Conservation (phyloP, 1,140 invertebrate genomes). For the Papilio dardanus region DNA sequence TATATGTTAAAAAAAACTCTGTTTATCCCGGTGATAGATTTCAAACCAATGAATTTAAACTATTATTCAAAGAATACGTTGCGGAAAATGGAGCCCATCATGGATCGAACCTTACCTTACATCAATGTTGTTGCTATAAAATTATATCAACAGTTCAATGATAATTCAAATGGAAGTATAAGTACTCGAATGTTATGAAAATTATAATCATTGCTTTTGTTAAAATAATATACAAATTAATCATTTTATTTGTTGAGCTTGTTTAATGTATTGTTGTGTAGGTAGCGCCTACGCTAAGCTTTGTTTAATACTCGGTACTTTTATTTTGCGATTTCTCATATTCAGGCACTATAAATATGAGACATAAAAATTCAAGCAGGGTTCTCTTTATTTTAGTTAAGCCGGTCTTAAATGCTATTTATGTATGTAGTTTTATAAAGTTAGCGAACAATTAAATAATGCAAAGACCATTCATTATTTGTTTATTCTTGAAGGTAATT, state of each 20-base stretch:
- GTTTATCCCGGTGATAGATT: not conserved
- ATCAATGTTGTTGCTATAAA: too few relatives aligned
- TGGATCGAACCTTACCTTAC: too few relatives aligned
- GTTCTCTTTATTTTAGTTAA: not conserved
- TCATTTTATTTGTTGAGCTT: not conserved
- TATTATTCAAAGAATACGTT: too few relatives aligned
- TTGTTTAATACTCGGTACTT: not conserved
- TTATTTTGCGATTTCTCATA: not conserved
- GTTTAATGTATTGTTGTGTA: not conserved
- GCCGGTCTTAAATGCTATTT: not conserved
- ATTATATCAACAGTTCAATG: too few relatives aligned
- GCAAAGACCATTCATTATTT: not conserved
- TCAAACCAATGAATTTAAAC: too few relatives aligned
- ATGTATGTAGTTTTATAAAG: not conserved
- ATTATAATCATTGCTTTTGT: too few relatives aligned
- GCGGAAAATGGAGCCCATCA: too few relatives aligned
- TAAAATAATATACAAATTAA: not conserved
- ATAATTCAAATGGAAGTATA: too few relatives aligned
- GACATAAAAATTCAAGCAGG: not conserved
- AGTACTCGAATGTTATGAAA: too few relatives aligned
- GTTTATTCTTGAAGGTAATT: not conserved
- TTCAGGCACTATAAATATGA: not conserved
- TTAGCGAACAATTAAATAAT: not conserved
- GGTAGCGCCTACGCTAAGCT: not conserved
- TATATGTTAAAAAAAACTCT: conserved; percentile 1